Percentiles rank a stretch among this genome's conserved stretches.
These are phyloP conservation scores for Frankliniella intonsa DNA, from an alignment of 2,888 invertebrate species.

Conservation along the genomic window DNA sequence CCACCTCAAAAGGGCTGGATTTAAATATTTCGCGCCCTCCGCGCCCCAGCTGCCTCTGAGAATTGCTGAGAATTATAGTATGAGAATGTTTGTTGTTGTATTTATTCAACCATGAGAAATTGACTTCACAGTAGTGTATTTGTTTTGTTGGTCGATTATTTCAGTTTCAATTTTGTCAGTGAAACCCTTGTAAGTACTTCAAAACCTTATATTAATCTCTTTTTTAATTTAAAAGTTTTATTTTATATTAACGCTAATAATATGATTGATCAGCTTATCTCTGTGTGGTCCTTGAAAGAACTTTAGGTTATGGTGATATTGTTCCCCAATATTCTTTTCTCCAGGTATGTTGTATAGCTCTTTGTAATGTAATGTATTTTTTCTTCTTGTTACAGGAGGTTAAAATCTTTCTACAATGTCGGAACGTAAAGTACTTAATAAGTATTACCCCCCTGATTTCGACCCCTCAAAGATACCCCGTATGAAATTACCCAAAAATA, in stretches of 20 bases:
- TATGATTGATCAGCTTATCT: slow-evolving; percentile 32
- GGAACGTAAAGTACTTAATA: slow-evolving; percentile 55
- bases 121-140: slow-evolving; percentile 29
- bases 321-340: no score
- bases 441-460: slow-evolving; percentile 99
- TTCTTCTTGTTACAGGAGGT: neutral
- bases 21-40: slow-evolving; percentile 11
- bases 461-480: slow-evolving; percentile 99
- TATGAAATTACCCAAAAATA: slow-evolving; percentile 89
- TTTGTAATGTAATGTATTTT: no score
- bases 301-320: no score
- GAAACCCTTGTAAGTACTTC: no score
- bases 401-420: neutral
- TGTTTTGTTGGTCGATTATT: slow-evolving; percentile 33
- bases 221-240: slow-evolving; percentile 31
- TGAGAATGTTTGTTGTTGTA: slow-evolving; percentile 30
- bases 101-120: slow-evolving; percentile 31
- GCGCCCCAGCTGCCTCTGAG: no score
- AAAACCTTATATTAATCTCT: neutral
- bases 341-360: no score
- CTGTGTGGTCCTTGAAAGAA: neutral
- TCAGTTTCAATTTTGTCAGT: slow-evolving; percentile 22
- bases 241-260: slow-evolving; percentile 27
- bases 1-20: no score
- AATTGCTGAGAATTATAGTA: no score